A percentile compares a stretch with the other conserved stretches of the same genome.
These are phyloP conservation scores for Drosophila vallismaia DNA, from an alignment of 2,888 invertebrate genomes.

Conservation along the genomic window DNA sequence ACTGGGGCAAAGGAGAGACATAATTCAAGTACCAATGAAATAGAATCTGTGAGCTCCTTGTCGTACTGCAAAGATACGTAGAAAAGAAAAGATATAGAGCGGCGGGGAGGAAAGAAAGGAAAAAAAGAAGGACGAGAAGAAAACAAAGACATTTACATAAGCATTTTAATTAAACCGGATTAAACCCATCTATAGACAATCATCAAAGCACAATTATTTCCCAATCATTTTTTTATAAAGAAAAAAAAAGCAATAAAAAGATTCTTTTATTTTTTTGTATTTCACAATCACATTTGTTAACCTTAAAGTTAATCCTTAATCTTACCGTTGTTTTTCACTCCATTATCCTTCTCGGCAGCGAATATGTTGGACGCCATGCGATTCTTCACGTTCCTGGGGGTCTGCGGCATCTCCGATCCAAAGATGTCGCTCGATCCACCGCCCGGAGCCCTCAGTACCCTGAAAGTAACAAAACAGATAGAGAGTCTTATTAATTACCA, in stretches of 20 bases:
- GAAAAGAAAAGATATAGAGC: conserved; percentile 57
- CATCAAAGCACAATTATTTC: not conserved
- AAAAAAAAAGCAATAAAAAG: too few relatives aligned
- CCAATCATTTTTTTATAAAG: too few relatives aligned
- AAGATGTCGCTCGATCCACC: conserved; percentile 87
- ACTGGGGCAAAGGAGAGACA: conserved; percentile 12
- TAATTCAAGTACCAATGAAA: conserved; percentile 83
- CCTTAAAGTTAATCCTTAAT: not conserved
- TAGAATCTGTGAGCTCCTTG: conserved; percentile 85
- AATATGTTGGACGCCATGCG: conserved; percentile 84
- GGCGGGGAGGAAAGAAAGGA: conserved; percentile 45
- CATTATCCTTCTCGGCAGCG: conserved; percentile 82
- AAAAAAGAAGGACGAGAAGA: conserved; percentile 53
- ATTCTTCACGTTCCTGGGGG: conserved; percentile 83
- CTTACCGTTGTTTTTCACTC: conserved; percentile 83
- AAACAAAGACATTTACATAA: conserved; percentile 45
- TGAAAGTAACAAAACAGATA: conserved; percentile 77
- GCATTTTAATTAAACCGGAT: conserved; percentile 27
- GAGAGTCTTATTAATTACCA: conserved; percentile 34
- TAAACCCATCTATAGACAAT: conserved; percentile 14
- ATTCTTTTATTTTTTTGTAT: too few relatives aligned
- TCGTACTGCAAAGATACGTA: conserved; percentile 83
- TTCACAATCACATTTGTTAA: not conserved
- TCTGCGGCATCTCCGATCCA: conserved; percentile 81
- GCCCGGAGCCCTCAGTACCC: conserved; percentile 87